Evolutionary conservation across 2,797 vertebrate genomes (phyloP).

Genomic region (Poeciliopsis paucimaculata): DNA sequence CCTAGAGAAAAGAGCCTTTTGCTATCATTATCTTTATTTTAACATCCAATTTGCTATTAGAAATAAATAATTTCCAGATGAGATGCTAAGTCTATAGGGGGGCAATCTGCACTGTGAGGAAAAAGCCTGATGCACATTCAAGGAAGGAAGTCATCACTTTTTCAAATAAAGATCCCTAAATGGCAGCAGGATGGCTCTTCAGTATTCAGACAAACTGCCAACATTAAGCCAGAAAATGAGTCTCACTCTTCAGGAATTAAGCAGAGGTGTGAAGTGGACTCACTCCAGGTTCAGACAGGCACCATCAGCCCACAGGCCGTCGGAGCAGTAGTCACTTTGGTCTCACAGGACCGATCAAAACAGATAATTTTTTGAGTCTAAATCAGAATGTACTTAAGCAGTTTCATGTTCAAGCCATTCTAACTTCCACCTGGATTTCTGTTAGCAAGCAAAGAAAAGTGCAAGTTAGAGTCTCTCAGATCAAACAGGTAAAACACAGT

Average conservation of each 20-base stretch:
- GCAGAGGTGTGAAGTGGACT: background rate
- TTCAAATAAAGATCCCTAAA: background rate
- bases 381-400: background rate
- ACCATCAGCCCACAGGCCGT: background rate
- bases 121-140: background rate
- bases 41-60: background rate
- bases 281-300: background rate
- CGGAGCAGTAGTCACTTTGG: background rate
- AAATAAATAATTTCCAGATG: background rate
- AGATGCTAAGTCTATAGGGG: background rate
- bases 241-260: background rate
- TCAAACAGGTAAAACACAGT: background rate
- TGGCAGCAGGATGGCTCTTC: background rate
- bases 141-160: background rate
- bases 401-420: background rate
- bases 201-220: background rate
- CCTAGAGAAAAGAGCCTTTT: background rate
- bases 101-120: background rate
- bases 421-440: background rate
- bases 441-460: background rate
- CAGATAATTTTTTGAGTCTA: background rate
- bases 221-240: background rate
- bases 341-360: background rate
- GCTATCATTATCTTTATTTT: background rate
- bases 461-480: background rate